Base-by-base conservation (phyloP, 2,888 invertebrate genomes). In the Phyto melanocephala region DNA sequence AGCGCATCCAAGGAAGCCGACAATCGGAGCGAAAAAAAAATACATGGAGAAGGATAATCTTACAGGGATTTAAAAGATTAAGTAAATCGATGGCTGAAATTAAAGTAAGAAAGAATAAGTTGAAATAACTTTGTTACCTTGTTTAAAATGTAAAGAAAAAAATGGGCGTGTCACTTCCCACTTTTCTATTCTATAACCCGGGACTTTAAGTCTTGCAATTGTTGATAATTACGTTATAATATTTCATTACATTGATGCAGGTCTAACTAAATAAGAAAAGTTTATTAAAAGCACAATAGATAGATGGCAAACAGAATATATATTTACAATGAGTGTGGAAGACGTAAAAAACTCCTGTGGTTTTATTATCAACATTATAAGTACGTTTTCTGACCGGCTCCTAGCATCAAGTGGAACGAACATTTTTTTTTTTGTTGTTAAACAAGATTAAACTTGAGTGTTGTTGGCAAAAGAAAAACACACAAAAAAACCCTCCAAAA, bases 291-390 rank as follows among this genome's bases (percentile, higher is more conserved):
- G 54, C n/a, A 56, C 13, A 40, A 71, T 67, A 20, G 17, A 47
- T n/a, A 50, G 62, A 42, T 22, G 17, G 3, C 13, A 52, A 42
- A 17, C 15, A n/a, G 37, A 15, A 52, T 54, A 67, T 40, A 50
- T 40, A n/a, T n/a, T n/a, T n/a, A n/a, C n/a, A 33, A 24, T 47
- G 28, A 52, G 47, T 56, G 72, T 40, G 35, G 45, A 42, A 75
- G 75, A 79, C 75, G 75, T 62, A 20, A 15, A 70, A 42, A 70
- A 42, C 62, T 80, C 75, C 75, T 63, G 68, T 52, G 58, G 70
- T 70, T 79, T 79, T 52, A 65, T 70, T 65, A 58, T 8, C 75
- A 67, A 79, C 67, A 82, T 79, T 82, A 82, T 60, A 67, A 5
- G 3, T 5, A 76, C 37, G 37, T 47, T 82, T 75, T 50, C 28